phyloP scores from a whole-genome alignment of 2,797 vertebrate species.

The Sebastolobus alascanus region DNA sequence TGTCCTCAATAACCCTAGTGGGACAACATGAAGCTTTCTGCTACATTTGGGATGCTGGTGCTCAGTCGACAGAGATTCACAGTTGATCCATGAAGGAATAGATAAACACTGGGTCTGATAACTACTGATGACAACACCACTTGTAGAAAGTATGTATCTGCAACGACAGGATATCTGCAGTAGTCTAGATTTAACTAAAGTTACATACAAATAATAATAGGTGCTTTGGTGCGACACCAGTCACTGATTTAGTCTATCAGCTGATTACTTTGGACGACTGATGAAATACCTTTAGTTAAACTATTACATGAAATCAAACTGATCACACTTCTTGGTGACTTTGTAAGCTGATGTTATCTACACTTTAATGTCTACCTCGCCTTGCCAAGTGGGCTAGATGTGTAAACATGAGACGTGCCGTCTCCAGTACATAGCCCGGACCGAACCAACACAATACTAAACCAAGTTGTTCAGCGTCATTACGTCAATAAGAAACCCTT shows the following conservation, averaged over 20 bases:
- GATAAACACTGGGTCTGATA: not conserved
- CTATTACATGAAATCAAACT: not conserved
- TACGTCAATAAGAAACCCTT: not conserved
- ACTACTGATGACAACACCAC: not conserved
- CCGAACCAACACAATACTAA: constrained; percentile 33
- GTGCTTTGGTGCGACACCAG: not conserved
- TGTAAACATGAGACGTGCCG: constrained; percentile 21
- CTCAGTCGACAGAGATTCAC: not conserved
- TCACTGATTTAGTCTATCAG: constrained; percentile 36
- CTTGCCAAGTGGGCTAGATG: not conserved
- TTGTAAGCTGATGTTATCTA: not conserved
- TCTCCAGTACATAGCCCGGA: constrained; percentile 64
- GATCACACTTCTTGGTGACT: not conserved
- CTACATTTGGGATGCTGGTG: not conserved
- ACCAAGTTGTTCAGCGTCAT: constrained; percentile 28
- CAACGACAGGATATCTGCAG: not conserved
- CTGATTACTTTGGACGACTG: constrained; percentile 7
- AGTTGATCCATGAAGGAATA: not conserved
- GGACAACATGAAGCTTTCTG: not conserved
- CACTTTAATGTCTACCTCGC: not conserved
- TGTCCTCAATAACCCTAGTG: not conserved
- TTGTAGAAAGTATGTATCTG: not conserved
- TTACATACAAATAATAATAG: not conserved
- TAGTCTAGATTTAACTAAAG: not conserved
- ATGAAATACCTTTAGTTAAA: not conserved